These are phyloP conservation scores for Trididemnum clinides DNA, from an alignment of 23 tunicate species.

Conservation along the genomic window DNA sequence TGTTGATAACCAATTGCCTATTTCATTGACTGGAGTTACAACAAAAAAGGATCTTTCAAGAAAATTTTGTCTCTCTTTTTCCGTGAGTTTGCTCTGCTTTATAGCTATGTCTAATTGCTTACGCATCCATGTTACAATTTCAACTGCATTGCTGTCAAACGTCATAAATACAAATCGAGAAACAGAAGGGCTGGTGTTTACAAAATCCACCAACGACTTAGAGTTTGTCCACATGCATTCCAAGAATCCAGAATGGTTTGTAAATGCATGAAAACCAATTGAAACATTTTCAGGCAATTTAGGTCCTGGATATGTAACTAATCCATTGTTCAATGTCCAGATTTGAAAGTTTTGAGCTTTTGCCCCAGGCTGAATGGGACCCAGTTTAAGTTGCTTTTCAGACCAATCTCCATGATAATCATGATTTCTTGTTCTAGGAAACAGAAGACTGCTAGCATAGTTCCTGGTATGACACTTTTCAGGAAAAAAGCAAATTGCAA, in stretches of 20 bases:
- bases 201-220: constrained; percentile 38
- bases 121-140: constrained; percentile 33
- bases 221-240: constrained; percentile 59
- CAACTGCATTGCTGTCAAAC: constrained; percentile 31
- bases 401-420: neutral
- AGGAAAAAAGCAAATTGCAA: neutral
- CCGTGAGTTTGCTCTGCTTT: neutral
- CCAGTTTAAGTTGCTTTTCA: neutral
- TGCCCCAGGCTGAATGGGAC: constrained; percentile 27
- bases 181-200: constrained; percentile 36
- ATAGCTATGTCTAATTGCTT: constrained; percentile 4
- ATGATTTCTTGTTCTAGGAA: neutral
- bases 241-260: constrained; percentile 53
- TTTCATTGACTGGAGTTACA: constrained; percentile 25
- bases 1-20: constrained; percentile 48
- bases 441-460: neutral
- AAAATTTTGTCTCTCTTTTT: constrained; percentile 24
- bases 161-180: constrained; percentile 51
- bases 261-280: constrained; percentile 61
- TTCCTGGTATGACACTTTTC: neutral
- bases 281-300: constrained; percentile 21
- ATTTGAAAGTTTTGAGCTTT: constrained; percentile 38
- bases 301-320: constrained; percentile 33
- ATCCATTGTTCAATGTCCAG: constrained; percentile 47
- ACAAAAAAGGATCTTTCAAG: constrained; percentile 28